These are phyloP conservation scores for Mamestra brassicae DNA, from an alignment of 2,888 invertebrate species.

Conservation along the genomic window DNA sequence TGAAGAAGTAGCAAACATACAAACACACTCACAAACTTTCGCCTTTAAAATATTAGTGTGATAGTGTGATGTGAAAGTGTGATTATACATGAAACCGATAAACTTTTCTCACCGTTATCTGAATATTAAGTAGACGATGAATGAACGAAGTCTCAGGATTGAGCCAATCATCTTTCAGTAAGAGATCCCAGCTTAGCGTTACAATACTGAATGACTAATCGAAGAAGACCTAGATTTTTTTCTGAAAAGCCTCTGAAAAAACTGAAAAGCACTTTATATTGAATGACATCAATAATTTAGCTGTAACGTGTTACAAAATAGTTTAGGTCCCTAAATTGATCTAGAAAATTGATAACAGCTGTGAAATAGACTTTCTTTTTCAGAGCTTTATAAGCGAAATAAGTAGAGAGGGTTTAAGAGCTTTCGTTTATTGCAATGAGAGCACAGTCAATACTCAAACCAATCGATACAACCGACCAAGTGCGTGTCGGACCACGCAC, in stretches of 20 bases:
- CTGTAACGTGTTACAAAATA: not conserved
- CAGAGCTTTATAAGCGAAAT: not conserved
- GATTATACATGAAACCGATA: slow-evolving; percentile 11
- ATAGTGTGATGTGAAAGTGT: too few relatives aligned
- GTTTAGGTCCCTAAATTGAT: not conserved
- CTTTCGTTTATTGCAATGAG: not conserved
- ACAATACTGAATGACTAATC: slow-evolving; percentile 46
- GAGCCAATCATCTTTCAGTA: slow-evolving; percentile 37
- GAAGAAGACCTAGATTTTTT: slow-evolving; percentile 12
- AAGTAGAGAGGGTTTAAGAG: not conserved
- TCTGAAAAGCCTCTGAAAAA: not conserved
- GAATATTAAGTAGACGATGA: slow-evolving; percentile 18
- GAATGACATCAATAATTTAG: not conserved
- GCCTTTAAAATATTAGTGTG: too few relatives aligned
- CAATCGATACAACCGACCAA: too few relatives aligned
- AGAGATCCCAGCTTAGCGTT: slow-evolving; percentile 37
- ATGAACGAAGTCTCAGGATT: slow-evolving; percentile 7
- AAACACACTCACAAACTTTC: too few relatives aligned
- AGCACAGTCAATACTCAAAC: not conserved
- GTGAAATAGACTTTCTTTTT: not conserved
- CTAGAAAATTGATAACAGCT: not conserved
- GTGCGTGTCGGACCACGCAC: too few relatives aligned
- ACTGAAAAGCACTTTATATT: not conserved
- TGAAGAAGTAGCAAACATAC: too few relatives aligned
- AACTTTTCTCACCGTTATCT: slow-evolving; percentile 7